Evolutionary conservation across 2,113 vertebrate genomes (phyloP), one percentile per base, ranked within the genome.

Genomic region (Leptobrachium leishanense): DNA sequence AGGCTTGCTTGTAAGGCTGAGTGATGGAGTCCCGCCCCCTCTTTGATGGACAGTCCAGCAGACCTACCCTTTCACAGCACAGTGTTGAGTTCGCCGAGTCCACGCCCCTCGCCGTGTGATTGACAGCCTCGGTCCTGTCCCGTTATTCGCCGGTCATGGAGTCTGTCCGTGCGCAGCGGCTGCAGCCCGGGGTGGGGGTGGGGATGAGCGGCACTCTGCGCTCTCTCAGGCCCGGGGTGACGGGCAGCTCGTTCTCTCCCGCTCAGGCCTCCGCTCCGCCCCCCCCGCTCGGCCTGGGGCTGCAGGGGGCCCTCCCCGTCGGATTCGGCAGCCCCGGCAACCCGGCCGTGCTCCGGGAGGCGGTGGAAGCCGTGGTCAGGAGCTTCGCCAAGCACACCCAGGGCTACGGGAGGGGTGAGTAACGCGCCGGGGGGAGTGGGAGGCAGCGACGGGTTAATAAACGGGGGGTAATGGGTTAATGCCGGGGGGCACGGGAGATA

Each of bases 371-470:
- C 3, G 97, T 98, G 84, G 97, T 98, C 73, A 86, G 95, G 86
- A 98, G 97, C 92, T 98, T 98, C 90, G 96, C 96, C 81, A 97
- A 97, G 85, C 96, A 98, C 92, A 98, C 97, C 9, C 97, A 98
- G 83, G 96, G 97, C 70, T 98, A 98, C 82, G 96, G 96, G 84
- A 92, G 96, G 89, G 96, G 97, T 98, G 91, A 92, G 90, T 80
- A 66, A n/a, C 76, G 71, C 57, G 20, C 69, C 5, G 5, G 44
- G 44, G 44, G 3, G 10, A 59, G 11, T 59, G 55, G 41, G 1
- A 2, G 2, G n/a, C 2, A 3, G 40, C 9, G 0, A n/a, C 4
- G 31, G 9, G 13, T 11, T 39, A 64, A 39, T 11, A 20, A 6
- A 13, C 4, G 44, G 72, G 69, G 53, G 20, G 0, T 40, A 40